These are phyloP conservation scores for Bradypodion pumilum DNA, from an alignment of 2,797 vertebrate genomes.

Conservation along the genomic window DNA sequence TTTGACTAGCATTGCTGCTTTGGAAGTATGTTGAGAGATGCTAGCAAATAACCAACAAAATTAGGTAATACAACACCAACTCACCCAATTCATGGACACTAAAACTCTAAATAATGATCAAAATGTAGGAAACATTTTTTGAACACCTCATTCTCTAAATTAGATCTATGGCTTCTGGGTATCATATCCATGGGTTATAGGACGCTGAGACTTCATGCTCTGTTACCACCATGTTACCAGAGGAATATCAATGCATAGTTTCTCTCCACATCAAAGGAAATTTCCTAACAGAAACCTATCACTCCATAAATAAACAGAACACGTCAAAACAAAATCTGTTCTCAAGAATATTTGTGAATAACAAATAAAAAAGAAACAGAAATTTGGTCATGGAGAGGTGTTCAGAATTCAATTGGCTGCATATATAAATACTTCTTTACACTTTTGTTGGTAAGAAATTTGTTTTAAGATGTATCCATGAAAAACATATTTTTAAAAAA, in stretches of 20 bases:
- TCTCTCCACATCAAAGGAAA: not conserved
- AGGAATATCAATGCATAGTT: not conserved
- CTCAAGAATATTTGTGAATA: conserved; percentile 18
- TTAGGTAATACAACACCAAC: no score
- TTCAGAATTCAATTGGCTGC: conserved; percentile 11
- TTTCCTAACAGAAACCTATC: conserved; percentile 8
- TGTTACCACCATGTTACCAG: not conserved
- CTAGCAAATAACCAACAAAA: no score
- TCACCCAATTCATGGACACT: no score
- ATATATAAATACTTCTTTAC: not conserved
- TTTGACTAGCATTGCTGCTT: no score
- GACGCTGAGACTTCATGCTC: no score
- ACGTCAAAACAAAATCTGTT: conserved; percentile 25
- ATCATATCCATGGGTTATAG: no score
- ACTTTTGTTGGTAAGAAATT: not conserved
- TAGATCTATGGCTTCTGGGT: no score
- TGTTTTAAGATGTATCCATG: not conserved
- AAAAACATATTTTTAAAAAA: not conserved
- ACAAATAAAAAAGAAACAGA: conserved; percentile 8
- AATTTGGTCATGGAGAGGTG: conserved; percentile 25
- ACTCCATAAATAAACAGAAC: conserved; percentile 22
- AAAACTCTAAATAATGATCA: no score
- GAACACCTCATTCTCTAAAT: no score
- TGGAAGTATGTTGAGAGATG: no score
- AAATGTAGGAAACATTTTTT: no score